phyloP scores from a whole-genome alignment of 2,888 invertebrate species.

The Corbicula japonica region DNA sequence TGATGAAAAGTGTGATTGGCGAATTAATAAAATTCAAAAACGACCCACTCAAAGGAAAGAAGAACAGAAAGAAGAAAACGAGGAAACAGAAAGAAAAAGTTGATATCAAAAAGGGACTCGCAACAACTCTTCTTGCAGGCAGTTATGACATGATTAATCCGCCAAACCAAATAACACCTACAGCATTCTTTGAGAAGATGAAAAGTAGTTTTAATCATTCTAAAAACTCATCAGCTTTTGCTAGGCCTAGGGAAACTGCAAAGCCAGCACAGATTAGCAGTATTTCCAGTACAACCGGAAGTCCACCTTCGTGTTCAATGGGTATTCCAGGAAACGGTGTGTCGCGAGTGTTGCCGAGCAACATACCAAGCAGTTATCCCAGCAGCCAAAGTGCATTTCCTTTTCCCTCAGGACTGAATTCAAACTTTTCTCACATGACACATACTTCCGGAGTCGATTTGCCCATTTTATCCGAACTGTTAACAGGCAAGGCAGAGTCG shows the following conservation, averaged over 20 bases:
- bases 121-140: slow-evolving; percentile 66
- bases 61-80: slow-evolving; percentile 72
- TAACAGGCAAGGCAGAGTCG: slow-evolving; percentile 44
- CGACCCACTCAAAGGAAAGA: slow-evolving; percentile 75
- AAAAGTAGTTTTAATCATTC: slow-evolving; percentile 77
- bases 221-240: slow-evolving; percentile 77
- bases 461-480: slow-evolving; percentile 70
- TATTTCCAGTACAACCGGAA: slow-evolving; percentile 43
- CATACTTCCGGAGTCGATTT: slow-evolving; percentile 49
- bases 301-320: neutral
- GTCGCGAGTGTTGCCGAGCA: slow-evolving; percentile 5
- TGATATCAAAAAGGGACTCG: slow-evolving; percentile 56
- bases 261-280: slow-evolving; percentile 43
- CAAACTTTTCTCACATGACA: neutral
- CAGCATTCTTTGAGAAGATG: slow-evolving; percentile 69
- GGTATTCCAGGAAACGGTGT: neutral
- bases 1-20: slow-evolving; percentile 80
- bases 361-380: too few relatives aligned
- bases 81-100: slow-evolving; percentile 54
- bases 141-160: slow-evolving; percentile 81
- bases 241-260: slow-evolving; percentile 64
- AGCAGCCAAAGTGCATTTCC: slow-evolving; percentile 19
- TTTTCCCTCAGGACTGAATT: slow-evolving; percentile 15
- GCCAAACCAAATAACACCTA: slow-evolving; percentile 80
- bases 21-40: slow-evolving; percentile 80